Conservation (phyloP, 2,113 vertebrate genomes). For the Perognathus longimembris region DNA sequence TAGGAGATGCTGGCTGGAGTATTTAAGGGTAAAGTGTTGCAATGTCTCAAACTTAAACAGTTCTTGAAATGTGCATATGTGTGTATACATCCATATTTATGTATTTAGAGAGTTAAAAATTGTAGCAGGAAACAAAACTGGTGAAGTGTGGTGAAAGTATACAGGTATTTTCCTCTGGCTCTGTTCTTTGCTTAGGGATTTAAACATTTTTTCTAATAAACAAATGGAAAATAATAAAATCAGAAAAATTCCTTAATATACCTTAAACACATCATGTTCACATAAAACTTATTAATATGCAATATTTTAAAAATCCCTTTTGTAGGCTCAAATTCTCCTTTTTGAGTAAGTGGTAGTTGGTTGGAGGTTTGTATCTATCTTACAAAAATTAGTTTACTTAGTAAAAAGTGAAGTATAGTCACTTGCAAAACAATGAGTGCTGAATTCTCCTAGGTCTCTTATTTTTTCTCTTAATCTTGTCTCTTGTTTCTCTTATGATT, state of each 20-base stretch:
- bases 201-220: slow-evolving; percentile 25
- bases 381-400: neutral
- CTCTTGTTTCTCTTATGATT: neutral
- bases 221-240: neutral
- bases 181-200: neutral
- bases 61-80: neutral
- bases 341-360: neutral
- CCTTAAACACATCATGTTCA: slow-evolving; percentile 16
- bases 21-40: neutral
- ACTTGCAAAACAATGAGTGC: slow-evolving; percentile 29
- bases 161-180: neutral
- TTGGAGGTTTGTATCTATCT: slow-evolving; percentile 6
- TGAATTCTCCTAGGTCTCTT: neutral
- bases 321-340: neutral
- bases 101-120: neutral
- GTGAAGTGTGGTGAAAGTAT: neutral
- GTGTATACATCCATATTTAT: neutral
- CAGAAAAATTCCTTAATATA: neutral
- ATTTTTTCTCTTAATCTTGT: neutral
- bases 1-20: neutral
- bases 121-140: neutral
- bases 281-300: neutral
- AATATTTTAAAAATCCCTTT: neutral
- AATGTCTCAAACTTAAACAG: neutral
- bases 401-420: slow-evolving; percentile 43